Percentiles rank a stretch among this genome's conserved stretches.
Evolutionary conservation across 2,113 vertebrate genomes (phyloP).

Genomic region (Tragelaphus buxtoni): DNA sequence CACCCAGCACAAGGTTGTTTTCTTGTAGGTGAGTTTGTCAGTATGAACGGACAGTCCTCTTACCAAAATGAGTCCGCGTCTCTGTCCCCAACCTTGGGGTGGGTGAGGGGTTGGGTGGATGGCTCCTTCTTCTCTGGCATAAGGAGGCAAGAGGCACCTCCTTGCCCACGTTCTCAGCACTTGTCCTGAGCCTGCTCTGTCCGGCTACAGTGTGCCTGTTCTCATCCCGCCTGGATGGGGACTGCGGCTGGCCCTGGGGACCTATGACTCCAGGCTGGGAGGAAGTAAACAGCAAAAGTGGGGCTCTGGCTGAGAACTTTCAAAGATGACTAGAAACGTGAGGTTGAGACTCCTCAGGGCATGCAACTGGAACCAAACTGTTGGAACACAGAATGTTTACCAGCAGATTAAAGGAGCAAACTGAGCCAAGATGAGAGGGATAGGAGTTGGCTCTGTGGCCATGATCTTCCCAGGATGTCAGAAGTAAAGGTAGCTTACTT

Average conservation of each 20-base stretch:
- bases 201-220: rapidly evolving
- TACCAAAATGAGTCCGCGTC: rapidly evolving
- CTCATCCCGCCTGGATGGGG: not conserved
- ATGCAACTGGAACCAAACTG: not conserved
- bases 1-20: not conserved
- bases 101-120: not conserved
- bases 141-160: not conserved
- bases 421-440: not conserved
- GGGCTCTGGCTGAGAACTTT: not conserved
- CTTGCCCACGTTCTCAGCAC: rapidly evolving
- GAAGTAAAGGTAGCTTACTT: not conserved
- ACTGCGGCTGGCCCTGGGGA: rapidly evolving
- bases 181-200: rapidly evolving
- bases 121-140: not conserved
- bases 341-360: not conserved
- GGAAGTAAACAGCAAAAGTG: not conserved
- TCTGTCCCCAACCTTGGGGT: not conserved
- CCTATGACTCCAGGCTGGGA: not conserved
- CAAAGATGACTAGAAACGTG: not conserved
- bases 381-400: not conserved
- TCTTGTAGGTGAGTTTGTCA: not conserved
- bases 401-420: not conserved
- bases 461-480: not conserved
- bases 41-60: not conserved
- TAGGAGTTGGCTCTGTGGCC: not conserved